A percentile compares a stretch with the other conserved stretches of the same genome.
Evolutionary conservation across 1,140 invertebrate genomes (phyloP).

Genomic region (Halesus radiatus): DNA sequence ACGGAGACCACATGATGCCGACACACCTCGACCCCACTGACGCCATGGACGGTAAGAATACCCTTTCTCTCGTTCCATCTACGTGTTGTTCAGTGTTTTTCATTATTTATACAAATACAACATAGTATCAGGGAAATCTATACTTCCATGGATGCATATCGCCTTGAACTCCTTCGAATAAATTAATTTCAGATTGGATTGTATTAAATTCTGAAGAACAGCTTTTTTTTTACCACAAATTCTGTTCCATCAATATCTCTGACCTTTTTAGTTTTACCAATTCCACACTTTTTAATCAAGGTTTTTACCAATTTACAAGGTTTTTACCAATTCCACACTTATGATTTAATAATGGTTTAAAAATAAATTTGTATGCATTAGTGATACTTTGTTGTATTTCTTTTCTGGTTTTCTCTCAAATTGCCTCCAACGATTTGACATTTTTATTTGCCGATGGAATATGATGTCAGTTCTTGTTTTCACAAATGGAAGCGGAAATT

Average conservation of each 20-base stretch:
- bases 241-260: no score
- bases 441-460: slow-evolving; percentile 16
- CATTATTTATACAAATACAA: slow-evolving; percentile 18
- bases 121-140: not conserved
- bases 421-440: not conserved
- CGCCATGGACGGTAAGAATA: slow-evolving; percentile 73
- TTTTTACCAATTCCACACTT: no score
- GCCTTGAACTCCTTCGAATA: no score
- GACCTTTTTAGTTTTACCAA: no score
- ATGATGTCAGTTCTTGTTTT: not conserved
- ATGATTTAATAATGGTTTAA: no score
- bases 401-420: slow-evolving; percentile 12
- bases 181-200: no score
- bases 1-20: slow-evolving; percentile 68
- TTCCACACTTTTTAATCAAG: no score
- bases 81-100: not conserved
- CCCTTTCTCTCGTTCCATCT: not conserved
- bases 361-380: not conserved
- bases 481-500: slow-evolving; percentile 27
- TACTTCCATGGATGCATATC: no score
- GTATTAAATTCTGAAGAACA: no score
- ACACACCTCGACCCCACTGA: slow-evolving; percentile 72
- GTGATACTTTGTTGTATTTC: slow-evolving; percentile 15
- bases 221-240: no score
- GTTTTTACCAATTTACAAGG: no score